Conservation (phyloP, 2,888 invertebrate species). For the Drosophila seclusa region DNA sequence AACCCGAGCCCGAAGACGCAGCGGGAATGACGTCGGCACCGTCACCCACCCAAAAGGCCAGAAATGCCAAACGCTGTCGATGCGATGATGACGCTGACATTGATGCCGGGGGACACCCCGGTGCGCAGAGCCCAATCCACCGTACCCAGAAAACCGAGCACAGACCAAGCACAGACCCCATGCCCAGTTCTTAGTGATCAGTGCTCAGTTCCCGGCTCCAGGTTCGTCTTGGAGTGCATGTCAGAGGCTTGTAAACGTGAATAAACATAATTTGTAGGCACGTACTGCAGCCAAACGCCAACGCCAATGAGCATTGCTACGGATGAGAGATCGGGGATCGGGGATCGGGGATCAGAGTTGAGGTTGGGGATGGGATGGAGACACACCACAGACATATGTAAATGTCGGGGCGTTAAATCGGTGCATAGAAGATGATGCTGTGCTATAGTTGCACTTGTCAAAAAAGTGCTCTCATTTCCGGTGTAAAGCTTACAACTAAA, state of each 20-base stretch:
- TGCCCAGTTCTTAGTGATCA: conserved; percentile 35
- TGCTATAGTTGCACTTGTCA: conserved; percentile 35
- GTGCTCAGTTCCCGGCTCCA: conserved; percentile 36
- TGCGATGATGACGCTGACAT: conserved; percentile 69
- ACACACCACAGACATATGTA: conserved; percentile 67
- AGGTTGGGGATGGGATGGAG: conserved; percentile 22
- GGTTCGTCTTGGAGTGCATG: conserved; percentile 68
- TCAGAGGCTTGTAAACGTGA: conserved; percentile 80
- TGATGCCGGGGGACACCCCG: conserved; percentile 75
- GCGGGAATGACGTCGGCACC: conserved; percentile 71
- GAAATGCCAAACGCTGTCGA: conserved; percentile 69
- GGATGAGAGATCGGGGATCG: background rate
- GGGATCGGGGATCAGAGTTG: background rate
- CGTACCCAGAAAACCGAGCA: conserved; percentile 25
- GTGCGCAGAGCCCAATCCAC: conserved; percentile 56
- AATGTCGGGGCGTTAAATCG: conserved; percentile 81
- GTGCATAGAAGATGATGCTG: conserved; percentile 66
- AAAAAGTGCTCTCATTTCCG: conserved; percentile 15
- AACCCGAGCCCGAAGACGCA: conserved; percentile 37
- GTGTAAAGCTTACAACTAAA: background rate
- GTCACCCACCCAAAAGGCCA: conserved; percentile 74
- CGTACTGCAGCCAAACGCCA: conserved; percentile 71
- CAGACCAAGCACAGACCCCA: conserved; percentile 42
- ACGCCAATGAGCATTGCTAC: conserved; percentile 65
- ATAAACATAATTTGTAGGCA: conserved; percentile 79